Base-by-base conservation (phyloP, 2,113 vertebrate genomes). In the Percina caprodes region DNA sequence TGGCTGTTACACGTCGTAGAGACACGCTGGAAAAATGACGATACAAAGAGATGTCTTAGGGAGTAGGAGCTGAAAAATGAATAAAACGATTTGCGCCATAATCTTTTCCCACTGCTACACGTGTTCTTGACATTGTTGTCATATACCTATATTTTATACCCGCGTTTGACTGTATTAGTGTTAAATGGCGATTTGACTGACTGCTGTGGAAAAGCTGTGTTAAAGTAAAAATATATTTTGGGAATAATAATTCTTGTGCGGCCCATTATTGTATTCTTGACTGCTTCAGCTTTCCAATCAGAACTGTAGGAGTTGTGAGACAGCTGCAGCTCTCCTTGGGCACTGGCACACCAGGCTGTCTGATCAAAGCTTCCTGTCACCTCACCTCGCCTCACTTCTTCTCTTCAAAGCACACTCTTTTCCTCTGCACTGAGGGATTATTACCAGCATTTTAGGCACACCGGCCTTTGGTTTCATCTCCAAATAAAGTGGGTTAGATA, bases 251-350 rank as follows among this genome's bases (percentile, higher is more conserved):
- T 23, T 48, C n/a, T 16, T 46, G 23, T 4, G 33, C 16, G 24
- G 30, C 45, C 66, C 49, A 23, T 2, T 35, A 23, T 14, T 21
- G 16, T 13, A 7, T 19, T 65, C 61, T n/a, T 13, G 51, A 52
- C 66, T 70, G 80, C 80, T 30, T 66, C 54, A 15, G 72, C 65
- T 1, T 18, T 66, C 49, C 42, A 16, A 24, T 48, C 60, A 21
- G 63, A 61, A 48, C 26, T 58, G 39, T 26, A 13, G 21, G 30
- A 46, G 61, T n/a, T 56, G 23, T 46, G 51, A 67, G 52, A 67
- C 74, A 11, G 74, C 74, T 83, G 84, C 79, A n/a, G 75, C 78
- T 80, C 33, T 77, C 56, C 70, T 83, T 4, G 51, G 77, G 60
- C 73, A 71, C 63, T 2, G 74, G 69, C 72, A 74, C 63, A 4